Evolutionary conservation across 2,888 invertebrate genomes (phyloP), one percentile per base, ranked within the genome.

Genomic region (Acleris sparsana): DNA sequence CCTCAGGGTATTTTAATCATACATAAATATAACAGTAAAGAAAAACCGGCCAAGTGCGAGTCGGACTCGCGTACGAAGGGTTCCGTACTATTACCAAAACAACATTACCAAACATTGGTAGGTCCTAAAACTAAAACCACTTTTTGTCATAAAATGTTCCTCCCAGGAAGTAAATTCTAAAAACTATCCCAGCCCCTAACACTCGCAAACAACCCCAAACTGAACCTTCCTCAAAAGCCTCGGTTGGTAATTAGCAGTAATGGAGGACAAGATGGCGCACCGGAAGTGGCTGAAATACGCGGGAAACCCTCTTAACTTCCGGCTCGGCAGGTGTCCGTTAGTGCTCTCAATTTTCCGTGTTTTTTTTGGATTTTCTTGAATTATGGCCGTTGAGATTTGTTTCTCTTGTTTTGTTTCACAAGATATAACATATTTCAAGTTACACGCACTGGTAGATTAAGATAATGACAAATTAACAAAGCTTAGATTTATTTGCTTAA

Each of bases 201-300:
- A 53, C 44, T 49, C 39, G 4, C 11, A 39, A 52, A 46, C 67
- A 18, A n/a, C 55, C 59, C 57, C 67, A 71, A 74, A 60, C 60
- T 61, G 53, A 55, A 43, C 25, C 71, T 64, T 62, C 72, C 57
- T 56, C 22, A 52, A 52, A 52, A 68, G 72, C 73, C 69, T 73
- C 76, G 70, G 71, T 75, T 73, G 72, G 85, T 86, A 89, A 90
- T 91, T 90, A 90, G 85, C 79, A 77, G 77, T 87, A 89, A 89
- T 88, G 84, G 83, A 73, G 62, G 72, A 79, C 86, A 89, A 89
- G 88, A 89, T 88, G 88, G 87, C 87, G 74, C 74, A 49, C 79
- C 84, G 86, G 88, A 85, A 79, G 76, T 62, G 39, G 60, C 60
- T 56, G 65, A 61, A 66, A 66, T 53, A 53, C 63, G 69, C 68